phyloP scores from a whole-genome alignment of 2,797 vertebrate genomes.

The Thalassophryne amazonica region DNA sequence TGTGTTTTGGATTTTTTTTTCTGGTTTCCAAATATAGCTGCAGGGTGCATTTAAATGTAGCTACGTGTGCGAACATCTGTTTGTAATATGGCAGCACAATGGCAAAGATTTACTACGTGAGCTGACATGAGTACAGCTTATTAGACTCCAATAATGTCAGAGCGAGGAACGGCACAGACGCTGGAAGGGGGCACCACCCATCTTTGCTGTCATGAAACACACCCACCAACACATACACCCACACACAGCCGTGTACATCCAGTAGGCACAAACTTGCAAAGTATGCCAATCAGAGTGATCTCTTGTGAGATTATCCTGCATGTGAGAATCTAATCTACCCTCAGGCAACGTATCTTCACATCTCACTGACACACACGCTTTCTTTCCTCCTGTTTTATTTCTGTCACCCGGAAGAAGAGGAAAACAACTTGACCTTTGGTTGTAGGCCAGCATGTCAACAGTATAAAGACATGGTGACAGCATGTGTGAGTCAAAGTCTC shows the following conservation, averaged over 20 bases:
- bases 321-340: conserved; percentile 19
- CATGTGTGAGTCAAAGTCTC: conserved; percentile 53
- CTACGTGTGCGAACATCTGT: conserved; percentile 41
- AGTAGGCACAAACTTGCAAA: conserved; percentile 13
- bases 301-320: conserved; percentile 26
- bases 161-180: conserved; percentile 35
- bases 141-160: conserved; percentile 52
- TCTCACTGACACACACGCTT: background rate
- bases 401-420: conserved; percentile 40
- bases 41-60: conserved; percentile 31
- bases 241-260: background rate
- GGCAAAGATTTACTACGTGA: conserved; percentile 52
- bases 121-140: conserved; percentile 40
- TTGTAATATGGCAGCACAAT: conserved; percentile 53
- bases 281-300: conserved; percentile 23
- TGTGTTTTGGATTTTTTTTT: conserved; percentile 11
- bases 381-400: conserved; percentile 19
- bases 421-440: conserved; percentile 42
- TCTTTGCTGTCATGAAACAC: conserved; percentile 27
- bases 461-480: conserved; percentile 48
- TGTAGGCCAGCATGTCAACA: conserved; percentile 37
- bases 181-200: conserved; percentile 8
- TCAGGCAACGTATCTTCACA: background rate
- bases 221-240: background rate
- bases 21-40: conserved; percentile 41